These are phyloP conservation scores for Eptesicus fuscus DNA, from an alignment of 2,113 vertebrate genomes.

Conservation along the genomic window DNA sequence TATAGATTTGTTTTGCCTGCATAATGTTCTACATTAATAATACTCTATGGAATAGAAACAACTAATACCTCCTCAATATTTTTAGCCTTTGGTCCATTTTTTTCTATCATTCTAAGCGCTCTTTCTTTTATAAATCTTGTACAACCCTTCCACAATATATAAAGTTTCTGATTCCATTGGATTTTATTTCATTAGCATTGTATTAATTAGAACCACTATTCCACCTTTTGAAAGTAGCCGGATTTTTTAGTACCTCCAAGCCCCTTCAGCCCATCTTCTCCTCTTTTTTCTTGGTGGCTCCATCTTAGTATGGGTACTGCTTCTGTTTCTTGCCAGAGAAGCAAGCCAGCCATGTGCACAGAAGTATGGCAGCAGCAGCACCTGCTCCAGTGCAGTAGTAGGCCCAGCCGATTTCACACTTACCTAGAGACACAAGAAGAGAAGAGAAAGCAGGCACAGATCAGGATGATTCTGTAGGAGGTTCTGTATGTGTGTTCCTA, in stretches of 20 bases:
- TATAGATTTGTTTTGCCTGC: neutral
- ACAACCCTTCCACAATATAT: neutral
- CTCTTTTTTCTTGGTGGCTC: rapidly evolving
- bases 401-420: conserved; percentile 97
- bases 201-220: conserved; percentile 34
- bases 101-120: neutral
- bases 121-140: neutral
- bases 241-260: neutral
- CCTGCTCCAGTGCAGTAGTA: conserved; percentile 95
- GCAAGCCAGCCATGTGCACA: conserved; percentile 97
- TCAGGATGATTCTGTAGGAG: neutral
- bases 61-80: rapidly evolving
- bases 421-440: conserved; percentile 80
- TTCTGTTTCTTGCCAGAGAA: conserved; percentile 98
- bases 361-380: conserved; percentile 88
- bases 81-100: conserved; percentile 16
- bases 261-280: neutral
- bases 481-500: neutral
- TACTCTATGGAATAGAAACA: conserved; percentile 9
- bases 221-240: conserved; percentile 36
- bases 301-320: conserved; percentile 93
- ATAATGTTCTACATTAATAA: neutral
- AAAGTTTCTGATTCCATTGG: neutral
- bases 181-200: conserved; percentile 13
- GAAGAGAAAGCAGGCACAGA: neutral